Percentiles rank a stretch among this genome's conserved stretches.
These are phyloP conservation scores for Formicarius rufipectus DNA, from an alignment of 2,113 vertebrate species.

Conservation along the genomic window DNA sequence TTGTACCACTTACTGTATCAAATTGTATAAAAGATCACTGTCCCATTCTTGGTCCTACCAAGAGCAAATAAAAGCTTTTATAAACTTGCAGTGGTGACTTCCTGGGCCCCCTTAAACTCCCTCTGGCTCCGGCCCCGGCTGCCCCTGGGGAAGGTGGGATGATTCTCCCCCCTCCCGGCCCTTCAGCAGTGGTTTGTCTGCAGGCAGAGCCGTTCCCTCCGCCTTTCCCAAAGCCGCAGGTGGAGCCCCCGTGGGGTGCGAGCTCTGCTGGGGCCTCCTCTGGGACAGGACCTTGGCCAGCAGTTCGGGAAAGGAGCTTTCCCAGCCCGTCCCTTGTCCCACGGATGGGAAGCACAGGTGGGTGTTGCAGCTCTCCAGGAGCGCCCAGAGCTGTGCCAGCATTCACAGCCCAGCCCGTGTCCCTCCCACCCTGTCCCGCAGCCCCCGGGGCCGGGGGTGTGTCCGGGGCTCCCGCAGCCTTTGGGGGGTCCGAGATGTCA, in stretches of 20 bases:
- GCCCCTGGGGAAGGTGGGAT: neutral
- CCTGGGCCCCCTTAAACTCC: neutral
- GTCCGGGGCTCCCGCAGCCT: neutral
- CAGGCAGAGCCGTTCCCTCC: neutral
- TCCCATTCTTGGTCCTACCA: conserved; percentile 66
- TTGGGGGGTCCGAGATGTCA: rapidly evolving
- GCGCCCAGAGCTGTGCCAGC: neutral
- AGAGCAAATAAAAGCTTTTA: conserved; percentile 70
- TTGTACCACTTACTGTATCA: conserved; percentile 67
- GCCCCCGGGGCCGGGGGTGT: neutral
- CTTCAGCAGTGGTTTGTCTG: neutral
- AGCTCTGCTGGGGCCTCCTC: neutral
- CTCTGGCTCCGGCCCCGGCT: neutral
- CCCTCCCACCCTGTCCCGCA: rapidly evolving
- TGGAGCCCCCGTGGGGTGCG: too few relatives aligned
- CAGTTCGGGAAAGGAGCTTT: rapidly evolving
- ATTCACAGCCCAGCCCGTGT: rapidly evolving
- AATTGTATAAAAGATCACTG: conserved; percentile 66
- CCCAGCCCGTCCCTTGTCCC: neutral
- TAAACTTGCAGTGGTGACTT: conserved; percentile 54
- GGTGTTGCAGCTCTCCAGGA: rapidly evolving
- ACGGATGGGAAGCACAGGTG: rapidly evolving
- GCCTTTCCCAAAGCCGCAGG: neutral
- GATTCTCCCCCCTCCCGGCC: neutral
- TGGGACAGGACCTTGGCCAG: rapidly evolving